phyloP scores from a whole-genome alignment of 2,797 vertebrate genomes.

The Anguilla megastoma region DNA sequence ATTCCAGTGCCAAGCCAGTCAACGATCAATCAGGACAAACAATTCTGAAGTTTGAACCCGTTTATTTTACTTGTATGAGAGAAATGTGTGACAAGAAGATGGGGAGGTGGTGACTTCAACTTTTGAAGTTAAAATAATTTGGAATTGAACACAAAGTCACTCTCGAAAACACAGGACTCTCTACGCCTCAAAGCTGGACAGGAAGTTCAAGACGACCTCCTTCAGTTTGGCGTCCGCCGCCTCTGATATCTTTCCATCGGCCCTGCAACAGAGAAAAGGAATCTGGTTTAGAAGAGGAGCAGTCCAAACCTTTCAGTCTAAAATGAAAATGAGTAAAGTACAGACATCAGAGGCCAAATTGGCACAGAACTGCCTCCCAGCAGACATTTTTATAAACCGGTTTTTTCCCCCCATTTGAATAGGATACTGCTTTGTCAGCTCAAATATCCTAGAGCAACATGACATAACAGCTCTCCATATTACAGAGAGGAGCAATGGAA shows the following conservation, averaged over 20 bases:
- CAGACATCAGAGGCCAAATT: not conserved
- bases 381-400: no score
- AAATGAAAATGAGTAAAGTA: not conserved
- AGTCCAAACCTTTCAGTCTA: not conserved
- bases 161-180: conserved; percentile 64
- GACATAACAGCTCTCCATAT: not conserved
- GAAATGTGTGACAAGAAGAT: conserved; percentile 83
- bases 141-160: conserved; percentile 61
- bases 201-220: conserved; percentile 87
- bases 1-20: not conserved
- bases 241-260: conserved; percentile 61
- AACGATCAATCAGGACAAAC: not conserved
- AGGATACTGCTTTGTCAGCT: not conserved
- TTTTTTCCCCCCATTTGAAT: no score
- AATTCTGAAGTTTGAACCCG: conserved; percentile 61
- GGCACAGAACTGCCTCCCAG: not conserved
- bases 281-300: not conserved
- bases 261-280: not conserved
- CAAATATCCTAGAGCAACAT: not conserved
- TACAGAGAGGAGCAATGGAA: not conserved
- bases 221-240: conserved; percentile 90
- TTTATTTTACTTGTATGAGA: conserved; percentile 75
- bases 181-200: conserved; percentile 77
- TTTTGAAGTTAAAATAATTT: conserved; percentile 69
- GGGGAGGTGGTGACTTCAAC: conserved; percentile 68